A percentile compares a stretch with the other conserved stretches of the same genome.
Conservation (phyloP, 1,140 invertebrate genomes). For the Hypsibius dujardini region DNA sequence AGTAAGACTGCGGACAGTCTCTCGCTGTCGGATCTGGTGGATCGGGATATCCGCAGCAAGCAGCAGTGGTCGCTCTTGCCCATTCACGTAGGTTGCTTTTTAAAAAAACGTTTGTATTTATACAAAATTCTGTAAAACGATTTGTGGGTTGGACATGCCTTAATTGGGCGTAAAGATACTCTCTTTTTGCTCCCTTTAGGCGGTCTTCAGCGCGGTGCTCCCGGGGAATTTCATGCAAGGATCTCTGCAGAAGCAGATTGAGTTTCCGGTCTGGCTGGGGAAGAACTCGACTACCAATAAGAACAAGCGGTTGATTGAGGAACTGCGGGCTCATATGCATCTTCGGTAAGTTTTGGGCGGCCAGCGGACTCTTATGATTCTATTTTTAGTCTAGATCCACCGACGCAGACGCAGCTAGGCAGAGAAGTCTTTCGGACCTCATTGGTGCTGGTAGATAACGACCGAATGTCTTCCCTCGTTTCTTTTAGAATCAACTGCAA, state of each 20-base stretch:
- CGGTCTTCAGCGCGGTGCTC: constrained; percentile 71
- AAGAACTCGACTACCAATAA: constrained; percentile 59
- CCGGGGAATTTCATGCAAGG: constrained; percentile 70
- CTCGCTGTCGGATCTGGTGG: constrained; percentile 64
- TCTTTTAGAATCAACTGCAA: constrained; percentile 21
- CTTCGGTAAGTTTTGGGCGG: constrained; percentile 47
- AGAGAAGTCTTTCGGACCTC: too few species aligned
- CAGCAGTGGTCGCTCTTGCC: constrained; percentile 78
- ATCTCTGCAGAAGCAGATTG: constrained; percentile 51
- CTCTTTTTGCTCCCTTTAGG: constrained; percentile 36
- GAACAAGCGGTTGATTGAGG: constrained; percentile 61
- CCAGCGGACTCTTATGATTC: too few species aligned
- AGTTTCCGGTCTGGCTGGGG: constrained; percentile 87
- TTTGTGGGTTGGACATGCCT: constrained; percentile 19
- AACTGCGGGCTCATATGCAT: constrained; percentile 60
- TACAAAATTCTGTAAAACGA: too few species aligned
- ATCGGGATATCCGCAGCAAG: constrained; percentile 52
- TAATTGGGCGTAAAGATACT: not conserved
- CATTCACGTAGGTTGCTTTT: constrained; percentile 46
- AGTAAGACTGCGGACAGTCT: constrained; percentile 64
- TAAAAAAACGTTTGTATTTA: too few species aligned
- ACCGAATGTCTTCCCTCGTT: not conserved
- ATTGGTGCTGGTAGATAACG: constrained; percentile 9
- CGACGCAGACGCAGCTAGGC: too few species aligned
- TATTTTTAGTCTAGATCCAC: too few species aligned